Percentiles rank a stretch among this genome's conserved stretches.
These are phyloP conservation scores for Synanthedon vespiformis DNA, from an alignment of 2,888 invertebrate genomes.

Conservation along the genomic window DNA sequence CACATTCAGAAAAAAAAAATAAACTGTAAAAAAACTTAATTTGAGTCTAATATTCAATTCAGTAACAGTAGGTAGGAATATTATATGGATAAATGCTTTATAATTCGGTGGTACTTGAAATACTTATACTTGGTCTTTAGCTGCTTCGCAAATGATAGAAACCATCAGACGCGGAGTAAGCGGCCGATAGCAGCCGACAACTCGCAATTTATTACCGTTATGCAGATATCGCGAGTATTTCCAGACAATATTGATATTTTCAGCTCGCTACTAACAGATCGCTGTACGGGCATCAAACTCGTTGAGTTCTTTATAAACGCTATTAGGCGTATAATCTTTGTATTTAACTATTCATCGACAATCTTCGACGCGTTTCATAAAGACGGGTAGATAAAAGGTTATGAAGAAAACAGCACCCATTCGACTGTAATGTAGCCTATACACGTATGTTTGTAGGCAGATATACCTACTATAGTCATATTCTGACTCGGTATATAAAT, in stretches of 20 bases:
- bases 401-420: no score
- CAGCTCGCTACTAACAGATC: conserved; percentile 27
- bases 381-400: no score
- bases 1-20: no score
- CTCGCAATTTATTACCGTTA: conserved; percentile 56
- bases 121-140: conserved; percentile 58
- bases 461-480: no score
- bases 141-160: conserved; percentile 66
- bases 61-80: no score
- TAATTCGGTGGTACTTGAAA: conserved; percentile 25
- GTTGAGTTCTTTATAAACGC: conserved; percentile 49
- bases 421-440: no score
- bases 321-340: conserved; percentile 13
- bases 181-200: conserved; percentile 59
- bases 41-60: no score
- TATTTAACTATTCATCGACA: neutral
- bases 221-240: conserved; percentile 52
- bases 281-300: conserved; percentile 51
- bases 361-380: no score
- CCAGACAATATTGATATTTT: conserved; percentile 58
- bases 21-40: no score
- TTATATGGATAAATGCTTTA: no score
- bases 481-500: no score
- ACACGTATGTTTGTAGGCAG: no score
- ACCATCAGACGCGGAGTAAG: conserved; percentile 61